Evolutionary conservation across 2,888 invertebrate genomes (phyloP), one percentile per base, ranked within the genome.

Genomic region (Falcaria lacertinaria): DNA sequence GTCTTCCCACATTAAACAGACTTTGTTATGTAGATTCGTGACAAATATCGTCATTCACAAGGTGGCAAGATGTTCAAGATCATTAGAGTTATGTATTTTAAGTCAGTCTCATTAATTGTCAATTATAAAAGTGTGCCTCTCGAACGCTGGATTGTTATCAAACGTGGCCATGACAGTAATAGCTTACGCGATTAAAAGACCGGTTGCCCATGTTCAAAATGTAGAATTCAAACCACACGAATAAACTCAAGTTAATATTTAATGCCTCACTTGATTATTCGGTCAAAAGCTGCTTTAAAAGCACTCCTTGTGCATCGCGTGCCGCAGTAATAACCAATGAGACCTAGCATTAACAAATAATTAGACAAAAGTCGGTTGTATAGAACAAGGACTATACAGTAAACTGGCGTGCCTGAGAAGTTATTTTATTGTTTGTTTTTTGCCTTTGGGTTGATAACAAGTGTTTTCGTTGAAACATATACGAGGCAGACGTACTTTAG

Each of bases 351-450:
- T 22, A 7, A 7, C 22, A 22, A 6, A 5, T 22, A 22, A 22
- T 22, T 22, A 43, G 38, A 52, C 49, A 48, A 38, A 22, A 43
- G 46, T 43, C 44, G 47, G 34, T 41, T 43, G 33, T 22, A 39
- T 16, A 34, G 28, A 38, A 33, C 41, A 28, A 11, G 28, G 46
- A 42, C n/a, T 49, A 50, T 35, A 38, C 48, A 15, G 45, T n/a
- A n/a, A n/a, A 44, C 45, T 58, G 41, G 15, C 42, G 33, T 34
- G 43, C 39, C 28, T 28, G 28, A 28, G 7, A 22, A 22, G 7
- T 22, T 1, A 22, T 22, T 28, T 7, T 28, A 11, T 28, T 28
- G 28, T 28, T 41, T 32, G 33, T 41, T 40, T 42, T 25, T 40
- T 33, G 11, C 33, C 15, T 41, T 47, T 7, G 40, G 17, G 40